Base-by-base conservation (phyloP, 2,797 vertebrate genomes). In the Gastrophryne carolinensis region DNA sequence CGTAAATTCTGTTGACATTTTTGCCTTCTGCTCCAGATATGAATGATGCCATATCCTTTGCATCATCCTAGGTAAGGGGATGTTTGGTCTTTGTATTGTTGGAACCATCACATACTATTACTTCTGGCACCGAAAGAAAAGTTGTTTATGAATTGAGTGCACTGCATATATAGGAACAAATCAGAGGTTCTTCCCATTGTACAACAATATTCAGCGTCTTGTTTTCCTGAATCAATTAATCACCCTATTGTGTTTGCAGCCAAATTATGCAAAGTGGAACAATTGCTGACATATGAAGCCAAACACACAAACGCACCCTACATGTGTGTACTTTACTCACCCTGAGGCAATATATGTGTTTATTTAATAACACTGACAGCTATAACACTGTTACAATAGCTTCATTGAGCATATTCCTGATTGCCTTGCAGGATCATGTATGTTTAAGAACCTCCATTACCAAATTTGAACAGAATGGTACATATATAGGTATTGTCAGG, bases 221-320 rank as follows among this genome's bases (percentile, higher is more conserved):
- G 60, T 90, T 94, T 96, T 94, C 94, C 93, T 93, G 92, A 93
- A 90, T 95, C 92, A 95, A 97, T 98, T 95, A 94, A 98, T 98
- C 96, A 97, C 90, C 92, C 94, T 86, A 90, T 91, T 89, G 83
- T 81, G 87, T 93, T 92, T 92, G 90, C 89, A 91, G 95, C 96
- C 95, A 97, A 97, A 94, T 94, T 94, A 97, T 93, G 97, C 95
- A 98, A 94, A 94, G 92, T 93, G 92, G 93, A 94, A 92, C 95
- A 96, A 96, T 96, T 96, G 92, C 95, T 97, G 95, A 97, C 95
- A 97, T 96, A 92, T 95, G 95, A 92, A 94, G 93, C 89, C 83
- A 87, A n/a, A n/a, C n/a, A n/a, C n/a, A n/a, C n/a, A n/a, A n/a
- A 91, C 90, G 87, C 84, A 91, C 89, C 89, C 90, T 90, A 92